phyloP scores from a whole-genome alignment of 2,113 vertebrate genomes.

The Plestiodon gilberti region DNA sequence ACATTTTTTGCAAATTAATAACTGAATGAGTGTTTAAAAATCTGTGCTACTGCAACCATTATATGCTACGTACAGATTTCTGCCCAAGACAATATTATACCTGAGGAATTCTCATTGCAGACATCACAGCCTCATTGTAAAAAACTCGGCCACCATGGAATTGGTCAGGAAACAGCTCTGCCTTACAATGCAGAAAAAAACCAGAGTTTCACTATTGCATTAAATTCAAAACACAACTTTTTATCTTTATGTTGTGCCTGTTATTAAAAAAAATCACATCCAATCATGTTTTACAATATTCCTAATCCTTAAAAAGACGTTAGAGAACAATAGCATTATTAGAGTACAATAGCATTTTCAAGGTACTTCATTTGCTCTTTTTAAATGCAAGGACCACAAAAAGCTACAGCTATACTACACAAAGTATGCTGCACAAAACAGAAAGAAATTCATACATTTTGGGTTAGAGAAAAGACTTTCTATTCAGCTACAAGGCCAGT shows the following conservation, averaged over 20 bases:
- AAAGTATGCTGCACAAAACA: background rate
- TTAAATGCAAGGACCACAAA: rapidly evolving
- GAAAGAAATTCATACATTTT: rapidly evolving
- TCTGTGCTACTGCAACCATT: background rate
- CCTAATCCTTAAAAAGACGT: background rate
- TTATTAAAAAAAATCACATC: rapidly evolving
- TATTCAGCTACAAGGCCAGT: background rate
- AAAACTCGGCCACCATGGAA: conserved; percentile 85
- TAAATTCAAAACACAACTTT: rapidly evolving
- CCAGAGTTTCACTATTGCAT: background rate
- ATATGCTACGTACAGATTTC: background rate
- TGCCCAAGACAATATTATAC: conserved; percentile 53
- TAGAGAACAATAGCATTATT: background rate
- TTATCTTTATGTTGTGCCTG: background rate
- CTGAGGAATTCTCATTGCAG: conserved; percentile 87
- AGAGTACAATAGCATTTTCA: background rate
- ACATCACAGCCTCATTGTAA: conserved; percentile 88
- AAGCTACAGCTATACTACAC: rapidly evolving
- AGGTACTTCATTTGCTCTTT: rapidly evolving
- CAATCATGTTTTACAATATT: background rate
- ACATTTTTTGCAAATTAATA: background rate
- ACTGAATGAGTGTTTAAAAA: background rate
- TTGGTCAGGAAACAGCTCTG: conserved; percentile 89
- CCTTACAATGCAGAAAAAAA: conserved; percentile 57
- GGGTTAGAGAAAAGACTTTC: background rate